These are phyloP conservation scores for Teleiodes luculella DNA, from an alignment of 2,888 invertebrate species.

Conservation along the genomic window DNA sequence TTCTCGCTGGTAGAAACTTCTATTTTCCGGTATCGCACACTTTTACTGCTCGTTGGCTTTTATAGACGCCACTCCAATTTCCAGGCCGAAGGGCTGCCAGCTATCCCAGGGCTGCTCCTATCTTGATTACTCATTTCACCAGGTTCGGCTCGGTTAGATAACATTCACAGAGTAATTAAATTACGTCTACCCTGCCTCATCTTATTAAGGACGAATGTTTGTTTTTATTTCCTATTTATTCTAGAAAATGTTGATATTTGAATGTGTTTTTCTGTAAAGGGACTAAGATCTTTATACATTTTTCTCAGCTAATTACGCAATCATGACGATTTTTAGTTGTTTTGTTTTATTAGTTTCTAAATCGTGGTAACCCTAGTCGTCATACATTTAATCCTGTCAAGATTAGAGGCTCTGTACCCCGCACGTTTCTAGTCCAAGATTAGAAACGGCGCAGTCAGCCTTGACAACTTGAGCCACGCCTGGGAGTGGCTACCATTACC, in stretches of 20 bases:
- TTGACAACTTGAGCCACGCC: neutral
- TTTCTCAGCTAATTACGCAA: too few species aligned
- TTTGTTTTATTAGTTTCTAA: neutral
- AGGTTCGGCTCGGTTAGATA: neutral
- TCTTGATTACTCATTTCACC: neutral
- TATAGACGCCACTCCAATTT: slow-evolving; percentile 23
- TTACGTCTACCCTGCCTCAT: too few species aligned
- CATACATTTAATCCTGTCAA: neutral
- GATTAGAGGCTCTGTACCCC: neutral
- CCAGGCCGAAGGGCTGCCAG: slow-evolving; percentile 6
- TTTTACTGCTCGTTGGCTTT: slow-evolving; percentile 23
- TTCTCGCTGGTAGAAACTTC: neutral
- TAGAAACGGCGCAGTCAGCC: neutral
- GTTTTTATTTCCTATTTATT: too few species aligned
- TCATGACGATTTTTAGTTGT: neutral
- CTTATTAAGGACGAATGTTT: too few species aligned
- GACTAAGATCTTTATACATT: too few species aligned
- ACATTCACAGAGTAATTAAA: neutral
- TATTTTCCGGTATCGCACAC: slow-evolving; percentile 16
- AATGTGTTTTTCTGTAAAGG: too few species aligned
- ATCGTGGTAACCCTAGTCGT: neutral
- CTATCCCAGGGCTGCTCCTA: neutral
- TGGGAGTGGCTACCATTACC: neutral
- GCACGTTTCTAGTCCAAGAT: neutral
- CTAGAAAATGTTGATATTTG: too few species aligned